A percentile compares a stretch with the other conserved stretches of the same genome.
These are phyloP conservation scores for Anisognathus igniventris DNA, from an alignment of 2,797 vertebrate species.

Conservation along the genomic window DNA sequence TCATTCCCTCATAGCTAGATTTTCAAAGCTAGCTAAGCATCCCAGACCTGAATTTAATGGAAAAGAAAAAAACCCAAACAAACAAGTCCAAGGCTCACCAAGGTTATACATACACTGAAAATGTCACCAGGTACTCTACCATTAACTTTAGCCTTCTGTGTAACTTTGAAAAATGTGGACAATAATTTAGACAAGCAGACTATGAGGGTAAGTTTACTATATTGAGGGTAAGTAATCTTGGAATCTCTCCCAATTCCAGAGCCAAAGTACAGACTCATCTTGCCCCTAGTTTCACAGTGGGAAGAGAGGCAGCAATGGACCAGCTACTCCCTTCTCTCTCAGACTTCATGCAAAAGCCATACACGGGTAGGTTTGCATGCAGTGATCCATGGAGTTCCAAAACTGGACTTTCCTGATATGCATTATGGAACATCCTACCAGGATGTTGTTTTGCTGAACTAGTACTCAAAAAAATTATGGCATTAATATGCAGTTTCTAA, in stretches of 20 bases:
- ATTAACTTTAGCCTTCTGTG: background rate
- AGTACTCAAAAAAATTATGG: background rate
- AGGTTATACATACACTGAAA: background rate
- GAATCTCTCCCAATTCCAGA: background rate
- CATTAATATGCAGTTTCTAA: background rate
- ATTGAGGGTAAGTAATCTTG: background rate
- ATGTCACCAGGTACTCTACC: background rate
- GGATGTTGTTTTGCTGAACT: background rate
- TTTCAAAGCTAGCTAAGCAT: background rate
- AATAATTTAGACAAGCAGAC: background rate
- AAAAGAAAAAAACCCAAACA: background rate
- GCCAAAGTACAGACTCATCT: background rate
- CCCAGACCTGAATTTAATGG: background rate
- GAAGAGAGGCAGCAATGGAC: background rate
- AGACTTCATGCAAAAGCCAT: accelerated
- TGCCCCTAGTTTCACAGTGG: background rate
- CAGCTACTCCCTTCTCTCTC: background rate
- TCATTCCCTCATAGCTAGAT: background rate
- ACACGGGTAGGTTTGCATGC: accelerated
- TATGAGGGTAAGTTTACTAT: background rate
- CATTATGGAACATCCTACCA: background rate
- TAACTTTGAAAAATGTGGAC: background rate
- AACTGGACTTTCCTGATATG: background rate
- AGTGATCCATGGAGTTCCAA: background rate
- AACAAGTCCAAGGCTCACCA: background rate